Percentiles rank a stretch among this genome's conserved stretches.
These are phyloP conservation scores for Sminthurinus aureus DNA, from an alignment of 2,888 invertebrate species.

Conservation along the genomic window DNA sequence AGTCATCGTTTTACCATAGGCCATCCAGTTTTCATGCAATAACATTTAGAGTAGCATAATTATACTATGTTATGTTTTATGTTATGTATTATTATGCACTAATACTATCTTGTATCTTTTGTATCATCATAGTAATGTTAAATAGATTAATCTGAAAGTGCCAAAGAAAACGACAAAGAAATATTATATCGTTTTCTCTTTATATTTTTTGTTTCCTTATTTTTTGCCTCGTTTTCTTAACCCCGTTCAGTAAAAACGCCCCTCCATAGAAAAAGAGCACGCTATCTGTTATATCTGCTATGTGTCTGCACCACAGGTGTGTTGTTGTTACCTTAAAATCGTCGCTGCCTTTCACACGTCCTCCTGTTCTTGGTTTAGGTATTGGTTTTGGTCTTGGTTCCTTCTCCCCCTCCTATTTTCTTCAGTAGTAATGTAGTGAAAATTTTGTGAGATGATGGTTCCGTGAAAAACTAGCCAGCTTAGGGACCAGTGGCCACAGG, in stretches of 20 bases:
- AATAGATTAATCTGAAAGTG: not conserved
- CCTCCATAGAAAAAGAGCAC: constrained; percentile 21
- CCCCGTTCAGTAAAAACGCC: not conserved
- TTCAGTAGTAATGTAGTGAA: not conserved
- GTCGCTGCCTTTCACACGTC: not conserved
- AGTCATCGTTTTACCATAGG: not conserved
- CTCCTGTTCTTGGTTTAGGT: not conserved
- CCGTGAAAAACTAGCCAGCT: constrained; percentile 26
- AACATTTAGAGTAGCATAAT: not conserved
- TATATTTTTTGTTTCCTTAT: not conserved
- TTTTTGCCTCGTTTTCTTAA: not conserved
- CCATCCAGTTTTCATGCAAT: constrained; percentile 8
- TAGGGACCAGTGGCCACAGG: constrained; percentile 60
- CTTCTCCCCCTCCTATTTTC: constrained; percentile 6
- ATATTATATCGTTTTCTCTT: not conserved
- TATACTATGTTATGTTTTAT: not conserved
- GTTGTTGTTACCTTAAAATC: constrained; percentile 28
- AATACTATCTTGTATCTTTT: not conserved
- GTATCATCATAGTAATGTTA: not conserved
- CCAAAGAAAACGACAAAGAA: not conserved
- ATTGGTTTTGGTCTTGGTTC: not conserved
- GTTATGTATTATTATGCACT: too few species aligned
- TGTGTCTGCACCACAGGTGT: constrained; percentile 35
- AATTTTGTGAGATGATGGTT: not conserved
- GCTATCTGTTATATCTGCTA: too few species aligned